These are phyloP conservation scores for Podiceps cristatus DNA, from an alignment of 2,113 vertebrate genomes.

Conservation along the genomic window DNA sequence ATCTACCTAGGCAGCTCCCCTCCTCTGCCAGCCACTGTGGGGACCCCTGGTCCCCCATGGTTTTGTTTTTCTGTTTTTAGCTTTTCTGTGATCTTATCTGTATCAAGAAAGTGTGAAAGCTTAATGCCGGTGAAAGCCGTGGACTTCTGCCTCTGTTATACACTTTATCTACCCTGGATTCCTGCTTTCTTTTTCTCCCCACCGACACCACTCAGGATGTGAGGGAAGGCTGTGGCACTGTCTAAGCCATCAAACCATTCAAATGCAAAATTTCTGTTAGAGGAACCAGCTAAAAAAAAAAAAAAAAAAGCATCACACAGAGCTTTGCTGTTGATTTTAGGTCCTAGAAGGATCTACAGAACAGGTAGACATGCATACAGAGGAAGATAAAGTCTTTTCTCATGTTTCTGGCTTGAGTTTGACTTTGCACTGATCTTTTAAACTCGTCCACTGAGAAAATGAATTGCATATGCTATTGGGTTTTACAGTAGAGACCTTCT, in stretches of 20 bases:
- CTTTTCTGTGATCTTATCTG: background rate
- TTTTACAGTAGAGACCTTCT: background rate
- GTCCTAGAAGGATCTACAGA: background rate
- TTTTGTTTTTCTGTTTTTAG: background rate
- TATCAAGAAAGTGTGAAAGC: background rate
- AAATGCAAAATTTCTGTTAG: background rate
- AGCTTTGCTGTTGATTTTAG: background rate
- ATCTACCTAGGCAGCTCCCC: background rate
- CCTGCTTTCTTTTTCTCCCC: background rate
- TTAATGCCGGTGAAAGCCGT: background rate
- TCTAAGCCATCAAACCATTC: background rate
- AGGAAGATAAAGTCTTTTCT: background rate
- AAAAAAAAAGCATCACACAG: background rate
- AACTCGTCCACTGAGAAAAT: background rate
- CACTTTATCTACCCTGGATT: background rate
- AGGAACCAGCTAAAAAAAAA: background rate
- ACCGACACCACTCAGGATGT: background rate
- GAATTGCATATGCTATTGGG: background rate
- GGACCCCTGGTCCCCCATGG: no score
- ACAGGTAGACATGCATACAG: background rate
- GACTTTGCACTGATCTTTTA: background rate
- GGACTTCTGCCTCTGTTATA: background rate
- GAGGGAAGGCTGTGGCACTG: background rate
- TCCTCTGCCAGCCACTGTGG: background rate
- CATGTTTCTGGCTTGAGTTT: background rate